Evolutionary conservation across 2,797 vertebrate species (phyloP).

Genomic region (Helicolenus hilgendorfi): DNA sequence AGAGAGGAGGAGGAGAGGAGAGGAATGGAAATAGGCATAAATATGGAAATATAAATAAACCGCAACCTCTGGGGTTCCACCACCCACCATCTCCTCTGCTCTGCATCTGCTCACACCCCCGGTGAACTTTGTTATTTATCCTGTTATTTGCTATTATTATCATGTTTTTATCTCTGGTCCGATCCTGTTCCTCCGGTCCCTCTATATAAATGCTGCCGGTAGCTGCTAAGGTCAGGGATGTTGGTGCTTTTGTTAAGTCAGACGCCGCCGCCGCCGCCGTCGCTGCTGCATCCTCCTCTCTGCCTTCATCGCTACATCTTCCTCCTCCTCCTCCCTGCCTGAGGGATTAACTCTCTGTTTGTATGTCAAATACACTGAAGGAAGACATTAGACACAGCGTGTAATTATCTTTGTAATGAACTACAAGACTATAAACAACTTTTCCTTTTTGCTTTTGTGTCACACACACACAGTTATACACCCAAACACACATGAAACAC

Average conservation of each 20-base stretch:
- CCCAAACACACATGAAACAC: constrained; percentile 6
- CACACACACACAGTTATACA: not conserved
- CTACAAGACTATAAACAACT: not conserved
- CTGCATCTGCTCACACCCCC: constrained; percentile 69
- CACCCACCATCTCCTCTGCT: constrained; percentile 71
- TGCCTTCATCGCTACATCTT: constrained; percentile 19
- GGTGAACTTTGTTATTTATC: constrained; percentile 68
- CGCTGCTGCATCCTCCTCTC: not conserved
- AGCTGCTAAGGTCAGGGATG: constrained; percentile 42
- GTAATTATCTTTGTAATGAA: constrained; percentile 9
- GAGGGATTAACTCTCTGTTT: constrained; percentile 31
- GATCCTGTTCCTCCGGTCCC: not conserved
- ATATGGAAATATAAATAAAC: constrained; percentile 81
- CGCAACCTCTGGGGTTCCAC: constrained; percentile 70
- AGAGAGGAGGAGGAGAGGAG: not conserved
- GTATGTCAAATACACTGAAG: not conserved
- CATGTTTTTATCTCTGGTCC: constrained; percentile 21
- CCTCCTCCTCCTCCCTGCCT: constrained; percentile 17
- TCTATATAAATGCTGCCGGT: constrained; percentile 5
- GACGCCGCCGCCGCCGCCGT: not conserved
- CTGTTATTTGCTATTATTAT: constrained; percentile 53
- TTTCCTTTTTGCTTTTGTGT: not conserved
- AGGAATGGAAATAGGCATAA: constrained; percentile 61
- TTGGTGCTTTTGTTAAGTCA: constrained; percentile 22
- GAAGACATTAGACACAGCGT: not conserved